These are phyloP conservation scores for Drosophila ohnishii DNA, from an alignment of 1,140 invertebrate species.

Conservation along the genomic window DNA sequence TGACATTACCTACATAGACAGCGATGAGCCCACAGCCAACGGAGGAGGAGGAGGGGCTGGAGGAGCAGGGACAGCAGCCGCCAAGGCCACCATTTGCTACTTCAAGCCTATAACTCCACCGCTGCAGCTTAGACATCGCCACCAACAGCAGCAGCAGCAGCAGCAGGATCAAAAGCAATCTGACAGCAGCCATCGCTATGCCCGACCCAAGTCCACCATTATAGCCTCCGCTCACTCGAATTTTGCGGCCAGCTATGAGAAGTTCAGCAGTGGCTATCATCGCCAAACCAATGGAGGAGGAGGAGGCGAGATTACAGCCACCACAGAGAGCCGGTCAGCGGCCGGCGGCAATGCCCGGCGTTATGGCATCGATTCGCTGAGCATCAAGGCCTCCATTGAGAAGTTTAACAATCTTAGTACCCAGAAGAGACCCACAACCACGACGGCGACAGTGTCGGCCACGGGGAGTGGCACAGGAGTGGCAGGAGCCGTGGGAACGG, in stretches of 20 bases:
- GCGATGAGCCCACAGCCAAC: slow-evolving; percentile 67
- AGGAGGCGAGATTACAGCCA: slow-evolving; percentile 1
- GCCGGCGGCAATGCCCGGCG: slow-evolving; percentile 44
- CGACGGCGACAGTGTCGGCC: not conserved
- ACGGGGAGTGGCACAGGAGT: not conserved
- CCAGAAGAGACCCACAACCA: slow-evolving; percentile 46
- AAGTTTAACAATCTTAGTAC: slow-evolving; percentile 78
- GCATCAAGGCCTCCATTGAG: slow-evolving; percentile 79
- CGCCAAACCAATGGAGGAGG: slow-evolving; percentile 67
- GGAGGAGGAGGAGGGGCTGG: not conserved
- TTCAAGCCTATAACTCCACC: slow-evolving; percentile 70
- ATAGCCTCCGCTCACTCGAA: slow-evolving; percentile 68
- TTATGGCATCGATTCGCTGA: slow-evolving; percentile 72
- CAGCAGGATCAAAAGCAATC: slow-evolving; percentile 21
- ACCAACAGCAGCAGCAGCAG: slow-evolving; percentile 27
- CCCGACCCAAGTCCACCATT: slow-evolving; percentile 76
- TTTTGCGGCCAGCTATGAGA: slow-evolving; percentile 66
- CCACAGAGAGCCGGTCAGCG: slow-evolving; percentile 4
- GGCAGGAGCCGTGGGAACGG: not conserved
- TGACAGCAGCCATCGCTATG: slow-evolving; percentile 24
- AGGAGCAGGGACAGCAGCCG: not conserved
- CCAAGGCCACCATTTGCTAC: slow-evolving; percentile 51
- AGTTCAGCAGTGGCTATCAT: slow-evolving; percentile 65
- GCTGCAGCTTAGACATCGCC: slow-evolving; percentile 35
- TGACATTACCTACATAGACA: slow-evolving; percentile 81